These are phyloP conservation scores for Sorex araneus DNA, from an alignment of 2,113 vertebrate genomes.

Conservation along the genomic window DNA sequence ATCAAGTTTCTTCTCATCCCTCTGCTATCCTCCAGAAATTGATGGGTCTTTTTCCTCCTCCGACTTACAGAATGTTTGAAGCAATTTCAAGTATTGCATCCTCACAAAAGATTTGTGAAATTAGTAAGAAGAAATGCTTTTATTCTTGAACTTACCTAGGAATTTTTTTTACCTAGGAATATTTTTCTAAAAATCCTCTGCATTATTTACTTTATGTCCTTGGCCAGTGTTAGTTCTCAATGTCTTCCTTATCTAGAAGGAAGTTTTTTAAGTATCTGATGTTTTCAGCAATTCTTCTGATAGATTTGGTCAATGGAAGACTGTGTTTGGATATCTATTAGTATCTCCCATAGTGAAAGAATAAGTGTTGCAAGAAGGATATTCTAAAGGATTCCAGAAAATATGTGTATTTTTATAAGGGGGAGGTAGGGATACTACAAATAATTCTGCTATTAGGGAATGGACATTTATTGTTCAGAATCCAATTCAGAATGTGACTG, in stretches of 20 bases:
- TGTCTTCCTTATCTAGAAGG: background rate
- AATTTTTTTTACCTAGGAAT: background rate
- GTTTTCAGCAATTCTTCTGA: background rate
- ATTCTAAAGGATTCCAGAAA: background rate
- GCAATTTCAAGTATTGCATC: background rate
- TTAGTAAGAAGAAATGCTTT: background rate
- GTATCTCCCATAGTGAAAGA: background rate
- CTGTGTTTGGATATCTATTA: background rate
- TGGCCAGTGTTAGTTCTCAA: background rate
- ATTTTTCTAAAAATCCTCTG: background rate
- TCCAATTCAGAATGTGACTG: too few relatives aligned
- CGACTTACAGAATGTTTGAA: background rate
- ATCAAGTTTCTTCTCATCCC: background rate
- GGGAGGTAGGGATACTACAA: too few relatives aligned
- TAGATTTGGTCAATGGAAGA: background rate
- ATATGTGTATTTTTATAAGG: too few relatives aligned
- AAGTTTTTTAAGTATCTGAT: background rate
- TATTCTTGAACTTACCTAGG: background rate
- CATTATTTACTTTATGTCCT: background rate
- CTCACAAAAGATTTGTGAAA: background rate
- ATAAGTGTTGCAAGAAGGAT: background rate
- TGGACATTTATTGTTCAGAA: too few relatives aligned
- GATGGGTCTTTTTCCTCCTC: background rate
- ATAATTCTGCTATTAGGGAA: too few relatives aligned
- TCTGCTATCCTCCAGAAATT: background rate